Conservation (phyloP, 2,888 invertebrate genomes). For the Cistogaster globosa region DNA sequence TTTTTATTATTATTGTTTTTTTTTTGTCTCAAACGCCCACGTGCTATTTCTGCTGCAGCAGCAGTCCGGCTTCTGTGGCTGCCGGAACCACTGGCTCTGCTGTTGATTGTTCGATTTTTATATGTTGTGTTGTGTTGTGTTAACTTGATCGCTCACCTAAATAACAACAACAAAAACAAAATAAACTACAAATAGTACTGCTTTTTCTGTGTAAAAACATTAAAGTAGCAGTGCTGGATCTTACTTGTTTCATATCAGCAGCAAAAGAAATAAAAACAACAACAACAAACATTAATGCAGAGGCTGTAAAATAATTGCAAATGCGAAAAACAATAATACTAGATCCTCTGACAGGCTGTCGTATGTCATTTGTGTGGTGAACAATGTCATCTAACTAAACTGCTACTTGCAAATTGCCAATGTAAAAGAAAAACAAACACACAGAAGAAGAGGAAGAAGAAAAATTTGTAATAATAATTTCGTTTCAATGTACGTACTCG, state of each 20-base stretch:
- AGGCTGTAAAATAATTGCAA: slow-evolving; percentile 70
- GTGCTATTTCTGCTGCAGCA: slow-evolving; percentile 75
- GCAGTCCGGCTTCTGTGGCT: slow-evolving; percentile 59
- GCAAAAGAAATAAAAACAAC: slow-evolving; percentile 20
- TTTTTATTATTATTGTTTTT: slow-evolving; percentile 62
- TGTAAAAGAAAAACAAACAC: neutral
- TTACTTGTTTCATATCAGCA: slow-evolving; percentile 34
- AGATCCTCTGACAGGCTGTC: slow-evolving; percentile 71
- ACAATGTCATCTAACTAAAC: slow-evolving; percentile 68
- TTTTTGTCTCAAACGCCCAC: slow-evolving; percentile 78
- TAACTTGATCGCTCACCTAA: slow-evolving; percentile 53
- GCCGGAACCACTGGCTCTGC: slow-evolving; percentile 62
- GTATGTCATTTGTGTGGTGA: slow-evolving; percentile 68
- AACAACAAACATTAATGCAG: slow-evolving; percentile 40
- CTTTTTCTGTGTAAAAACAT: neutral
- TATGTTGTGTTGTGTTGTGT: too few species aligned
- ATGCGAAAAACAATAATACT: slow-evolving; percentile 69
- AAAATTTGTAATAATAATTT: slow-evolving; percentile 12
- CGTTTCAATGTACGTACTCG: slow-evolving; percentile 31
- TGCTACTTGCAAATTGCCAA: slow-evolving; percentile 25
- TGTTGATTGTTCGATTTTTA: slow-evolving; percentile 61
- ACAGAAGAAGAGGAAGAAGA: neutral
- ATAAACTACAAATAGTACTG: slow-evolving; percentile 14
- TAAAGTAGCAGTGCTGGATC: slow-evolving; percentile 29
- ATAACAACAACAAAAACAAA: slow-evolving; percentile 26